Evolutionary conservation across 2,113 vertebrate genomes (phyloP).

Genomic region (Recurvirostra avosetta): DNA sequence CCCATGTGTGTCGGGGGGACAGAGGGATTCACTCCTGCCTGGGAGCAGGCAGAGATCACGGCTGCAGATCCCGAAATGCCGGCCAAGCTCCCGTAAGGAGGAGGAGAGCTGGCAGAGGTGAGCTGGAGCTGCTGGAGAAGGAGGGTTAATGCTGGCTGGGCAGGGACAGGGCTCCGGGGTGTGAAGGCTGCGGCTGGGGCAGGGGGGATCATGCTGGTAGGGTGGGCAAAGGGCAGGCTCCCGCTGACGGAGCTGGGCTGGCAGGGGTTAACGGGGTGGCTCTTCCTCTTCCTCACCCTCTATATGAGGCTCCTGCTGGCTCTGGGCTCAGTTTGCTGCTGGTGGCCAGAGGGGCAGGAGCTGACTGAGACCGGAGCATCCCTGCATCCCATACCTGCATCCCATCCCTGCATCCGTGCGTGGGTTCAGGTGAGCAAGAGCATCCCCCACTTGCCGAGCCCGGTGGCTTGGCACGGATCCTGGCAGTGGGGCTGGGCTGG

Average conservation of each 20-base stretch:
- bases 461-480: background rate
- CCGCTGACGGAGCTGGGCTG: background rate
- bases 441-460: background rate
- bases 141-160: background rate
- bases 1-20: background rate
- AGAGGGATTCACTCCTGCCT: background rate
- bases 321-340: background rate
- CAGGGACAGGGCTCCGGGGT: background rate
- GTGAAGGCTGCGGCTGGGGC: background rate
- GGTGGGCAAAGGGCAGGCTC: background rate
- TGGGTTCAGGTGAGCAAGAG: background rate
- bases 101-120: background rate
- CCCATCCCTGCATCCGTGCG: background rate
- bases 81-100: background rate
- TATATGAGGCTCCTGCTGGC: background rate
- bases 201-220: no score
- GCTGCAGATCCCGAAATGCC: background rate
- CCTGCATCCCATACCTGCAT: background rate
- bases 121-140: background rate
- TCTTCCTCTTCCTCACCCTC: conserved; percentile 46
- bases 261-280: conserved; percentile 72
- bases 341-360: background rate
- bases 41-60: background rate
- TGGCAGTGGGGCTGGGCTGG: background rate
- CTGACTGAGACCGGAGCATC: background rate